Evolutionary conservation across 2,888 invertebrate genomes (phyloP), one percentile per base, ranked within the genome.

Genomic region (Cerceris rybyensis): DNA sequence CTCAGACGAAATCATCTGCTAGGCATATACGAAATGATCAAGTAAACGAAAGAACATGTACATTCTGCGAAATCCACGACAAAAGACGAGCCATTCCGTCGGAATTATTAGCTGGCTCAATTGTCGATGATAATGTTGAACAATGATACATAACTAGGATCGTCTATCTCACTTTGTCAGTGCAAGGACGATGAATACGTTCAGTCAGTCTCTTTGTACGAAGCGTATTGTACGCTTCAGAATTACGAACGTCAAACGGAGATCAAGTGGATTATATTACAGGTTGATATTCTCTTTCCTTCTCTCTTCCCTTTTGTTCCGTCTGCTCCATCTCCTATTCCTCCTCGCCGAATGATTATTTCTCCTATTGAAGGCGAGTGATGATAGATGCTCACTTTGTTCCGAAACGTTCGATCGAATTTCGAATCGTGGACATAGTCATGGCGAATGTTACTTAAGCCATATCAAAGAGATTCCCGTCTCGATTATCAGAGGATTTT

Each of bases 331-430:
- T 50, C 52, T n/a, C 59, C 8, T 43, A 42, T 16, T 43, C 65
- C 42, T 43, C 9, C 52, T 17, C 50, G n/a, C 64, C 41, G 28
- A 28, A 42, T 41, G 17, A 55, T 7, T 43, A 46, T 68, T 64
- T 65, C 65, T 64, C 67, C 70, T 41, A 65, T 57, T 46, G 64
- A 70, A 80, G 60, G 78, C 58, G 79, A 64, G 4, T 39, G 72
- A 76, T 79, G 79, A 79, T 81, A 66, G 79, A 81, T 81, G 68
- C 55, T 74, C 72, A 79, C 76, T 76, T 79, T 75, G 79, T 79
- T 79, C 75, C 64, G 72, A 80, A 78, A 66, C 54, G 72, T 72
- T 79, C 72, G 72, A 81, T 79, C 72, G 60, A 61, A 67, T 72
- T 64, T 70, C 72, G 72, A 73, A 67, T 72, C 69, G 78, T 60